Evolutionary conservation across 2,888 invertebrate genomes (phyloP).

Genomic region (Ophion obscuratus): DNA sequence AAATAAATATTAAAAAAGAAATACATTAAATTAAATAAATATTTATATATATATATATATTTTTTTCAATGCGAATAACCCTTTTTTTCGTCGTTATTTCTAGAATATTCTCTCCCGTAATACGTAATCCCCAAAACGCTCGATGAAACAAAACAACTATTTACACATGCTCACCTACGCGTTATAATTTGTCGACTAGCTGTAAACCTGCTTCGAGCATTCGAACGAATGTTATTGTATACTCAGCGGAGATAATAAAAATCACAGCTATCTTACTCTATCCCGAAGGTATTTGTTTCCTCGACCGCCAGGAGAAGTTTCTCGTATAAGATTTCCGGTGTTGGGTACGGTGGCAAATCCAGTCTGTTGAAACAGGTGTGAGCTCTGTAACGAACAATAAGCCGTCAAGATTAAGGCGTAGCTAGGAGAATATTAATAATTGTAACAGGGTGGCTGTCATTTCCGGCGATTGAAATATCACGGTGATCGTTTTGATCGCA

Average conservation of each 20-base stretch:
- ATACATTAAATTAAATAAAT: constrained; percentile 6
- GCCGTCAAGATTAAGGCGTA: not conserved
- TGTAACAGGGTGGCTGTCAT: no score
- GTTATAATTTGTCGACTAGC: constrained; percentile 63
- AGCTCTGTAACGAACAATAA: constrained; percentile 86
- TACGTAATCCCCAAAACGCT: constrained; percentile 3
- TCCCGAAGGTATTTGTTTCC: constrained; percentile 98
- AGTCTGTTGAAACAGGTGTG: constrained; percentile 99
- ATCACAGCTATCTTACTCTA: constrained; percentile 89
- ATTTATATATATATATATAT: not conserved
- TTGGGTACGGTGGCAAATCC: constrained; percentile 98
- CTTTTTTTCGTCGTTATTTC: not conserved
- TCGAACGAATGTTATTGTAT: constrained; percentile 48
- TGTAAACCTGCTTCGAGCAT: constrained; percentile 51
- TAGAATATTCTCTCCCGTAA: constrained; percentile 1
- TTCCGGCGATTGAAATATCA: no score
- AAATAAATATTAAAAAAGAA: constrained; percentile 4
- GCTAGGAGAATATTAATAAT: no score
- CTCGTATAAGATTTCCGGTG: constrained; percentile 95
- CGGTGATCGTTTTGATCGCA: no score
- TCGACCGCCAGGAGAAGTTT: constrained; percentile 97
- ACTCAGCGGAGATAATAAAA: constrained; percentile 6
- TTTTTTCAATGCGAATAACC: constrained; percentile 3
- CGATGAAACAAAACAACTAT: constrained; percentile 50
- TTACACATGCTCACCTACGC: constrained; percentile 53